Base-by-base conservation (phyloP, 1,140 invertebrate genomes). In the Lepidostoma basale region DNA sequence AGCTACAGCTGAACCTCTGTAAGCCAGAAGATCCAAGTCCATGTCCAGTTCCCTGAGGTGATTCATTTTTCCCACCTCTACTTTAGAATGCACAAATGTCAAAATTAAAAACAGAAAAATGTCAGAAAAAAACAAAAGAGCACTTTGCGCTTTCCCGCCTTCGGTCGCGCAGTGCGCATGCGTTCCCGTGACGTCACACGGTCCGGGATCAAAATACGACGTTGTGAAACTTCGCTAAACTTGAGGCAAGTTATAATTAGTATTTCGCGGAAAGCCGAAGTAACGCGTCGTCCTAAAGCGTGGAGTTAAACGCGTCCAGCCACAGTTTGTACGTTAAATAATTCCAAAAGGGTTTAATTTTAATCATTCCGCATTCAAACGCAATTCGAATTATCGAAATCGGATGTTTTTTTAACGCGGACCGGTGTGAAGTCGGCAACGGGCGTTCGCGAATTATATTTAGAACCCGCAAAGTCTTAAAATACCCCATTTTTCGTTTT, bases 131-230 rank as follows among this genome's bases (percentile, higher is more conserved):
- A 45, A 12, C 33, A 45, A 47, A 23, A 47, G 6, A 22, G 10
- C 22, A n/a, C n/a, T n/a, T 36, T 25, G 8, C 22, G 45, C 45
- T 23, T 12, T 49, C 6, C 25, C 14, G 20, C 4, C 3, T 14
- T 25, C 2, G 22, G 8, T 22, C 23, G 45, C 45, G 22, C 20
- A n/a, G 30, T 33, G 59, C 59, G 40, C 36, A 22, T 1, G 44
- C 20, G 25, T 14, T 28, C 59, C 59, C 39, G 59, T 62, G 59
- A 62, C 59, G 39, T 62, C 59, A 62, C 25, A 12, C 56, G 12
- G 12, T 20, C 59, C 59, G n/a, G 40, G 59, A 44, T 62, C 12
- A 42, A 62, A 62, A 62, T 62, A 62, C 59, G 25, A 9, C 30
- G 22, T n/a, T n/a, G n/a, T 16, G 33, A 23, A 52, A 52, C 56